Evolutionary conservation across 2,113 vertebrate genomes (phyloP).

Genomic region (Pollachius pollachius): DNA sequence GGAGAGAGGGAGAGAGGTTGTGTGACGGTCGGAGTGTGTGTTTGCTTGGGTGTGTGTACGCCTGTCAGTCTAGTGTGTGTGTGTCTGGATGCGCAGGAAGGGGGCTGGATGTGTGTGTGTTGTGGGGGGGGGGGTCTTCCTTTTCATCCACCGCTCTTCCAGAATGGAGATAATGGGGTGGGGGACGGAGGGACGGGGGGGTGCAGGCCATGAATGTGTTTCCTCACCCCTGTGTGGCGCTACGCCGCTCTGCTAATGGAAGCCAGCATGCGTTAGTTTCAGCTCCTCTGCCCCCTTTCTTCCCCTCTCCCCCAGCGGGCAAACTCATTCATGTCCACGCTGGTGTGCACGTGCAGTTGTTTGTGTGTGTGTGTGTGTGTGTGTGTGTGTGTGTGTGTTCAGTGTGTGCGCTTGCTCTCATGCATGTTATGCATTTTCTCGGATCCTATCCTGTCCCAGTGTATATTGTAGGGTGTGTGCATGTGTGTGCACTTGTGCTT

Average conservation of each 20-base stretch:
- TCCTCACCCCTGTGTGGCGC: slow-evolving; percentile 57
- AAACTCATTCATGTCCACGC: slow-evolving; percentile 62
- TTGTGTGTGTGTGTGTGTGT: too few relatives aligned
- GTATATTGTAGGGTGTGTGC: slow-evolving; percentile 27
- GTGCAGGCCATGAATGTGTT: slow-evolving; percentile 58
- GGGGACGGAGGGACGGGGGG: slow-evolving; percentile 36
- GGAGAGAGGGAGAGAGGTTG: too few relatives aligned
- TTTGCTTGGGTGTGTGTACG: neutral
- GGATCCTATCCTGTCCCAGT: too few relatives aligned
- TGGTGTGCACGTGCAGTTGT: slow-evolving; percentile 1
- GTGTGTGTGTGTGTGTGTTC: too few relatives aligned
- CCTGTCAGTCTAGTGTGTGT: too few relatives aligned
- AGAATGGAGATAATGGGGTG: slow-evolving; percentile 73
- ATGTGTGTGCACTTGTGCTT: slow-evolving; percentile 26
- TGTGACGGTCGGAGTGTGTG: too few relatives aligned
- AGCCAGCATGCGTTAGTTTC: slow-evolving; percentile 73
- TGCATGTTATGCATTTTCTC: neutral
- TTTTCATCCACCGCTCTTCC: slow-evolving; percentile 66
- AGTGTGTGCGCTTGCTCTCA: neutral
- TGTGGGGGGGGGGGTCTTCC: slow-evolving; percentile 25
- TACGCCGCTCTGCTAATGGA: slow-evolving; percentile 69
- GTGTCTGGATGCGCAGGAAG: too few relatives aligned
- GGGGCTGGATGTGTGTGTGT: too few relatives aligned
- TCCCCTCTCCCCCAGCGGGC: slow-evolving; percentile 48
- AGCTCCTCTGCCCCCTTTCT: slow-evolving; percentile 68